These are phyloP conservation scores for Thysanoteuthis rhombus DNA, from an alignment of 2,888 invertebrate species.

Conservation along the genomic window DNA sequence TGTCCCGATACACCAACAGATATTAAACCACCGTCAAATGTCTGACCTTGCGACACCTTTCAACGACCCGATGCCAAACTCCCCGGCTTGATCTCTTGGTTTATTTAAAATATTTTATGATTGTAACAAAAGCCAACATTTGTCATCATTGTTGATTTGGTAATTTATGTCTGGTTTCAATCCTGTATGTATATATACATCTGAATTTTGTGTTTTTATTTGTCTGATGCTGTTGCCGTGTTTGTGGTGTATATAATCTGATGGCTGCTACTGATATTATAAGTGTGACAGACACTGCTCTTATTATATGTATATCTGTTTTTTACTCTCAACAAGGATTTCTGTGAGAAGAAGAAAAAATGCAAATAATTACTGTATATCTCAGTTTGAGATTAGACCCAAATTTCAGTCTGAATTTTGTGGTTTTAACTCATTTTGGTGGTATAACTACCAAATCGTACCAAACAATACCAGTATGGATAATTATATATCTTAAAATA, in stretches of 20 bases:
- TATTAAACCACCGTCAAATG: not conserved
- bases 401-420: not conserved
- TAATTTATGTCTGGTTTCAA: not conserved
- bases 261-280: no score
- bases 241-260: not conserved
- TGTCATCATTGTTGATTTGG: not conserved
- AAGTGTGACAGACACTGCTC: no score
- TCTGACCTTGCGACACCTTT: not conserved
- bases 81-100: not conserved
- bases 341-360: not conserved
- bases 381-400: no score
- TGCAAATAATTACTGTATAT: no score
- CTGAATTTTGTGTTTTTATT: not conserved
- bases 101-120: not conserved
- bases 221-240: not conserved
- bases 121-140: not conserved
- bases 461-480: no score
- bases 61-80: no score
- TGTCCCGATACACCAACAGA: not conserved
- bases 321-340: not conserved
- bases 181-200: not conserved
- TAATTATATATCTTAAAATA: no score
- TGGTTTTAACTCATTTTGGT: no score
- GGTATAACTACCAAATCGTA: no score
- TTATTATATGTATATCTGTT: no score